Conservation (phyloP, 2,888 invertebrate genomes). For the Campaea margaritaria region DNA sequence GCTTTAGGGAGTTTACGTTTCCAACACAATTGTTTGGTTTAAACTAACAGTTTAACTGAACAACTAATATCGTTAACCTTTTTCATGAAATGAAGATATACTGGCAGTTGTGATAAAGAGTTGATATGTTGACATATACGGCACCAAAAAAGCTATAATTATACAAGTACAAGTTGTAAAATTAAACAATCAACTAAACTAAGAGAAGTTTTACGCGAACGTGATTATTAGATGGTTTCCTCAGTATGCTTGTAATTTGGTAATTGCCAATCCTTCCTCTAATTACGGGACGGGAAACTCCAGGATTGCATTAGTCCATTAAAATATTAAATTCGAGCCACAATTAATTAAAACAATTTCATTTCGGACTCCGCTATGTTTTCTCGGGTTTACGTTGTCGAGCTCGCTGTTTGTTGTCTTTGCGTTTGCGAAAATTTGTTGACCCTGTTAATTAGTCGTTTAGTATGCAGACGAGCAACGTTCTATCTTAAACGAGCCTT, state of each 20-base stretch:
- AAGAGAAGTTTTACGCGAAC: background rate
- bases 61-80: background rate
- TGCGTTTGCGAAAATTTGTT: conserved; percentile 72
- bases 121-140: too few species aligned
- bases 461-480: conserved; percentile 71
- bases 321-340: conserved; percentile 53
- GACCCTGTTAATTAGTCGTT: conserved; percentile 79
- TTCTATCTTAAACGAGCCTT: conserved; percentile 55
- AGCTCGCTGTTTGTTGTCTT: conserved; percentile 60
- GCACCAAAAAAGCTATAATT: too few species aligned
- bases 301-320: conserved; percentile 42
- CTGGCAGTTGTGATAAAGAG: too few species aligned
- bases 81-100: too few species aligned
- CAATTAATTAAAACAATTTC: conserved; percentile 60
- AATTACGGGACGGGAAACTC: conserved; percentile 20
- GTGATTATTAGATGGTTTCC: background rate
- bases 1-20: background rate
- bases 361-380: conserved; percentile 59
- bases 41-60: background rate
- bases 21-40: background rate
- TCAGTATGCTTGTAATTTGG: too few species aligned
- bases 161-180: too few species aligned
- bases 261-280: conserved; percentile 2
- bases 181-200: background rate
- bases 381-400: conserved; percentile 59